Base-by-base conservation (phyloP, 2,888 invertebrate genomes). In the Melipona bicolor region DNA sequence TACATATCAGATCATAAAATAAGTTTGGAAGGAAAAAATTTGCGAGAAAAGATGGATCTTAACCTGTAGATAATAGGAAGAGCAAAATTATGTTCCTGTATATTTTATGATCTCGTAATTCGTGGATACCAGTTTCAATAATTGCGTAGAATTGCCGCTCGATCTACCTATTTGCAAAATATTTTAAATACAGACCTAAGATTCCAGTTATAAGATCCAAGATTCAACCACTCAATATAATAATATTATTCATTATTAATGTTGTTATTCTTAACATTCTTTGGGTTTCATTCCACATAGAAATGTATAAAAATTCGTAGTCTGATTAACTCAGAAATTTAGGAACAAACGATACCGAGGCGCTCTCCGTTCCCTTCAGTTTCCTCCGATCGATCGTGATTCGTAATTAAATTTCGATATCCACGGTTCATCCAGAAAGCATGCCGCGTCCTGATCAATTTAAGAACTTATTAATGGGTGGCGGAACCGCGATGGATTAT, bases 371-470 rank as follows among this genome's bases (percentile, higher is more conserved):
- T 59, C n/a, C 49, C 80, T 76, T 67, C 21, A 56, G 67, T 43
- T 64, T 19, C 59, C n/a, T 21, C 68, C 67, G 62, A 73, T 81
- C 77, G 49, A 15, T 65, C 49, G 70, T 59, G 52, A 88, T 88
- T 86, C 79, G 70, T 89, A 84, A 89, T 88, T 78, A 88, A 81
- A 88, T 88, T 24, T 27, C 74, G 71, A 89, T 88, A 77, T 59
- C 70, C 79, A 75, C 49, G 68, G 27, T 81, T n/a, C n/a, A n/a
- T 77, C 76, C 56, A 70, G 86, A 81, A 85, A 83, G 78, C 77
- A 82, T 72, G 72, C 43, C 76, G 68, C 62, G 76, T 83, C 81
- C 85, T 67, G 75, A 27, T 79, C 77, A 54, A 79, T 76, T 77
- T 79, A 43, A 77, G 64, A 56, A 70, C 79, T 86, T 84, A 88